Evolutionary conservation across 2,888 invertebrate species (phyloP), one percentile per base, ranked within the genome.

Genomic region (Mesorhabditis belari): DNA sequence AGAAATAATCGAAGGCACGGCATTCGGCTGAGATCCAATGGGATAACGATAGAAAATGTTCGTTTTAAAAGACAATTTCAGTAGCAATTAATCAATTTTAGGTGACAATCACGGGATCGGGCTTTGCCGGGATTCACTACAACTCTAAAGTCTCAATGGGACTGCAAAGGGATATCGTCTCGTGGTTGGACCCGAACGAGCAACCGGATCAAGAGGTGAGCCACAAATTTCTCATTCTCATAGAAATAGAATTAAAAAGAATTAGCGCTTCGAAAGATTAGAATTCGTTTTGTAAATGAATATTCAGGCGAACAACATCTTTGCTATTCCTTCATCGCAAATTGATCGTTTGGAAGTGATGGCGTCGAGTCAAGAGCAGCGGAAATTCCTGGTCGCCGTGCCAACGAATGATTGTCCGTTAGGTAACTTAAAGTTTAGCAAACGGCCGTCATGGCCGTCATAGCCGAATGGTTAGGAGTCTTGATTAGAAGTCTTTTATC

Each of bases 91-190:
- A 4, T 21, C n/a, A 12, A 55, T 57, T 71, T 25, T 49, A 75
- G 74, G 64, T 76, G 23, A 66, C 65, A 2, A 69, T 78, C 3
- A 59, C 59, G 80, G 88, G 89, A 67, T 96, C 95, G 81, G 86
- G 86, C 35, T 85, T 88, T 60, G 89, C 92, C 49, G 98, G 96
- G 0, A 88, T 98, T 68, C 87, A 89, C 58, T 96, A 95, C 80
- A 89, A 96, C 83, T 92, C 95, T 3, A 66, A 69, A 2, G 64
- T 81, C 0, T 55, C 66, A 5, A 61, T 65, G 5, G 54, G 65
- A 9, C 89, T 91, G 77, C 94, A 93, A 82, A 85, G 91, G 80
- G 93, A 94, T 84, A 86, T 95, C 56, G 89, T 92, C 0, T 92
- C 92, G 5, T 94, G 94, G 93, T 60, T 81, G 35, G 75, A 73